Evolutionary conservation across 1,140 invertebrate genomes (phyloP).

Genomic region (Aplysia californica): DNA sequence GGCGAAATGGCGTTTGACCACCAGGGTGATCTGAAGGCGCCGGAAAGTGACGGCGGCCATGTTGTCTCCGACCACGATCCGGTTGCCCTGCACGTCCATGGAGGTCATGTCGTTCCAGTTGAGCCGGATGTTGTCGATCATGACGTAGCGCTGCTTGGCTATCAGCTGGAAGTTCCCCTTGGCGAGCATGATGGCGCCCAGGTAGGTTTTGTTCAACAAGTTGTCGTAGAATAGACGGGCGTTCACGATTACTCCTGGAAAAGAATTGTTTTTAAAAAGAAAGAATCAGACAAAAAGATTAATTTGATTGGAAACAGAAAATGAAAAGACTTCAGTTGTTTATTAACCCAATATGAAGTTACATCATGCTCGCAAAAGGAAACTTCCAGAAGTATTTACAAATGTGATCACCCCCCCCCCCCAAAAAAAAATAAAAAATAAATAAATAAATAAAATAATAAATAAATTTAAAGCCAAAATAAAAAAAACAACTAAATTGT

Average conservation of each 20-base stretch:
- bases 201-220: slow-evolving; percentile 12
- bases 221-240: slow-evolving; percentile 17
- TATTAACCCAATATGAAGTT: background rate
- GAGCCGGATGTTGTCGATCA: slow-evolving; percentile 7
- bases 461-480: too few species aligned
- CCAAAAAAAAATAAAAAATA: background rate
- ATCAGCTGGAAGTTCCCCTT: slow-evolving; percentile 9
- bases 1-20: background rate
- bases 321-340: background rate
- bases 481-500: too few species aligned
- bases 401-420: background rate
- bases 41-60: slow-evolving; percentile 20
- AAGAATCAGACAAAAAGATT: too few species aligned
- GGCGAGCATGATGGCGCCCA: slow-evolving; percentile 14
- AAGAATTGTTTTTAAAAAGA: too few species aligned
- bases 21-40: slow-evolving; percentile 2
- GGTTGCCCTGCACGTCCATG: background rate
- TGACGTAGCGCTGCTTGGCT: slow-evolving; percentile 17
- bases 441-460: too few species aligned
- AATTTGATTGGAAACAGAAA: too few species aligned
- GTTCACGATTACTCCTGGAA: slow-evolving; percentile 19
- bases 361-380: background rate
- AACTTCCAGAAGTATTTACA: background rate
- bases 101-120: slow-evolving; percentile 9
- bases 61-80: slow-evolving; percentile 7